These are phyloP conservation scores for Patiria pectinifera DNA, from an alignment of 53 echinoderm and acorn worm genomes.

Conservation along the genomic window DNA sequence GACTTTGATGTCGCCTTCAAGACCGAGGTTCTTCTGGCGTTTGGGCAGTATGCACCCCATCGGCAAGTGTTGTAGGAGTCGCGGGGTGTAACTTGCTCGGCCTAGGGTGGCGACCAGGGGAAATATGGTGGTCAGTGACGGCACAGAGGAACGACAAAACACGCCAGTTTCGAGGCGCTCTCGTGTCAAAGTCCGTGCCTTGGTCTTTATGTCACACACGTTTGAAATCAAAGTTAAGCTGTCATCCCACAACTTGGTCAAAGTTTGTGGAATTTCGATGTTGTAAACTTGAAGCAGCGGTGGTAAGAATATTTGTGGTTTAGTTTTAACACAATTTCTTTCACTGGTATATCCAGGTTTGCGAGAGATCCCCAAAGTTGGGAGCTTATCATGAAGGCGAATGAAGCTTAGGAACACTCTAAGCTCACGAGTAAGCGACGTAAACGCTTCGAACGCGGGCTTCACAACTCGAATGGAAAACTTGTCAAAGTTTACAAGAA, in stretches of 20 bases:
- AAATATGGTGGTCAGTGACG: constrained; percentile 26
- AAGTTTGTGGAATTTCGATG: constrained; percentile 35
- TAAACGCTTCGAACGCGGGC: not conserved
- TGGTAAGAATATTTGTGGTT: not conserved
- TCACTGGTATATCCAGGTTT: constrained; percentile 10
- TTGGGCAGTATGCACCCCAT: constrained; percentile 99
- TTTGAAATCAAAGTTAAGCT: constrained; percentile 12
- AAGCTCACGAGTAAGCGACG: constrained; percentile 9
- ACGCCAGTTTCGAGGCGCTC: constrained; percentile 36
- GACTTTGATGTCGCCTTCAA: constrained; percentile 96
- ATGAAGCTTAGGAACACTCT: not conserved
- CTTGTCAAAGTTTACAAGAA: constrained; percentile 24
- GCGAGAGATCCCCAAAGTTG: not conserved
- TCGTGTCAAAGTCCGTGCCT: constrained; percentile 13
- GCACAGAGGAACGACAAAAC: not conserved
- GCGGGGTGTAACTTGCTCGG: constrained; percentile 55
- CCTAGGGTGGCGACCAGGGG: constrained; percentile 56
- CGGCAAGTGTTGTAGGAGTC: constrained; percentile 72
- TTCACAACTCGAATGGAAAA: constrained; percentile 10
- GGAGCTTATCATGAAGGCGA: not conserved
- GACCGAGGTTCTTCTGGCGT: constrained; percentile 93
- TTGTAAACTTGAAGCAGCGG: not conserved
- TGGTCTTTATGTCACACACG: constrained; percentile 34
- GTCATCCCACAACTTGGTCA: constrained; percentile 31
- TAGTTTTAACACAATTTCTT: not conserved